These are phyloP conservation scores for Physella acuta DNA, from an alignment of 1,140 invertebrate species.

Conservation along the genomic window DNA sequence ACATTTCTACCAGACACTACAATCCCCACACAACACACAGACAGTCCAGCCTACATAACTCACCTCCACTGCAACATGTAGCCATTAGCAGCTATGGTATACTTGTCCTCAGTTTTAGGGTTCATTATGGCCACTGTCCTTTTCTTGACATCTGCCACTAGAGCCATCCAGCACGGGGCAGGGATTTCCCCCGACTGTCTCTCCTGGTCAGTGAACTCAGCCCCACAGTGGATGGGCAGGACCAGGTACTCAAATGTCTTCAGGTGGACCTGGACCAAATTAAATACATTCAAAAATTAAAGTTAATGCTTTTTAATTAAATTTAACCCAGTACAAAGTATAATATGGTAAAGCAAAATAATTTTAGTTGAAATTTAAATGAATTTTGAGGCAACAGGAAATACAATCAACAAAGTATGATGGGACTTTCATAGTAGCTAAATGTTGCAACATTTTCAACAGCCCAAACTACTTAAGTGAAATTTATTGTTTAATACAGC, in stretches of 20 bases:
- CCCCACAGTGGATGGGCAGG: slow-evolving; percentile 20
- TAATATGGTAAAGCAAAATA: no score
- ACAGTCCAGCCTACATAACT: no score
- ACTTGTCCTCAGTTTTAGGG: slow-evolving; percentile 16
- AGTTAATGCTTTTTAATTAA: neutral
- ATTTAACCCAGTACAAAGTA: no score
- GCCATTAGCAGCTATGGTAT: slow-evolving; percentile 22
- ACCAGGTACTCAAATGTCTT: slow-evolving; percentile 23
- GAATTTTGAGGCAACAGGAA: neutral
- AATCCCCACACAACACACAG: no score
- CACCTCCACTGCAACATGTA: slow-evolving; percentile 26
- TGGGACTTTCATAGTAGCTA: no score
- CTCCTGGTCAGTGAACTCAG: slow-evolving; percentile 7
- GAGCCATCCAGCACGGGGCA: slow-evolving; percentile 15
- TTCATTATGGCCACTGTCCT: slow-evolving; percentile 11
- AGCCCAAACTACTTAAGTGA: no score
- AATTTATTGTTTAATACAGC: no score
- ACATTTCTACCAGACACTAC: no score
- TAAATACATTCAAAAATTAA: no score
- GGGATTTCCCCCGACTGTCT: neutral
- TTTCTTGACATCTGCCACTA: slow-evolving; percentile 16
- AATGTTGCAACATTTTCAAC: no score
- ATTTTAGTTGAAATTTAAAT: slow-evolving; percentile 1
- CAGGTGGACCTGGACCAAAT: slow-evolving; percentile 9
- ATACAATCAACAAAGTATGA: neutral